Evolutionary conservation across 1,140 invertebrate genomes (phyloP).

Genomic region (Plodia interpunctella): DNA sequence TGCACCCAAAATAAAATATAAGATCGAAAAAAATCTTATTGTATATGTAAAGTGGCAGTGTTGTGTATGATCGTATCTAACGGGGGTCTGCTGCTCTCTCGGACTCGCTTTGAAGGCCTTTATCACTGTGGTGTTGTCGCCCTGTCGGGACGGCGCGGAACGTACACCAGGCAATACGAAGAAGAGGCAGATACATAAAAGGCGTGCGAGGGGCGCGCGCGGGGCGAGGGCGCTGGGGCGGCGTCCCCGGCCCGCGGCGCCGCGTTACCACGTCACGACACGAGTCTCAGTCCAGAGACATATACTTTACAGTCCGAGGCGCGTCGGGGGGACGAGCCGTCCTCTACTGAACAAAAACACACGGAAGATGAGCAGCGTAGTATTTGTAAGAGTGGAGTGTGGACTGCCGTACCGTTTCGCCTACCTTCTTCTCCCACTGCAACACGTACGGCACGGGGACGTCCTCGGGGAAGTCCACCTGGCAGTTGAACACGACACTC

Average conservation of each 20-base stretch:
- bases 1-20: constrained; percentile 50
- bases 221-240: constrained; percentile 48
- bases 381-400: constrained; percentile 82
- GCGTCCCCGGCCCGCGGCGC: constrained; percentile 55
- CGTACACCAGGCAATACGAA: constrained; percentile 59
- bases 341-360: constrained; percentile 75
- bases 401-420: constrained; percentile 92
- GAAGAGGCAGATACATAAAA: constrained; percentile 61
- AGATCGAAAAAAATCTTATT: constrained; percentile 45
- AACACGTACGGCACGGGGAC: constrained; percentile 96
- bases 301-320: constrained; percentile 71
- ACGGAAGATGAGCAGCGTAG: constrained; percentile 74
- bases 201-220: constrained; percentile 52
- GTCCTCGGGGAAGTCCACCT: constrained; percentile 95
- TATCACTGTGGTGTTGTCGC: constrained; percentile 72
- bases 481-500: constrained; percentile 97
- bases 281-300: constrained; percentile 16
- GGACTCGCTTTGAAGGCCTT: constrained; percentile 76
- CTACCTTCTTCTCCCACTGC: constrained; percentile 99
- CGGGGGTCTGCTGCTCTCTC: constrained; percentile 78
- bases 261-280: constrained; percentile 54
- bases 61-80: constrained; percentile 69
- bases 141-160: constrained; percentile 48
- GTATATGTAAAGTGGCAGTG: constrained; percentile 66
- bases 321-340: constrained; percentile 61